phyloP scores from a whole-genome alignment of 2,888 invertebrate species.

The Papilio demoleus region DNA sequence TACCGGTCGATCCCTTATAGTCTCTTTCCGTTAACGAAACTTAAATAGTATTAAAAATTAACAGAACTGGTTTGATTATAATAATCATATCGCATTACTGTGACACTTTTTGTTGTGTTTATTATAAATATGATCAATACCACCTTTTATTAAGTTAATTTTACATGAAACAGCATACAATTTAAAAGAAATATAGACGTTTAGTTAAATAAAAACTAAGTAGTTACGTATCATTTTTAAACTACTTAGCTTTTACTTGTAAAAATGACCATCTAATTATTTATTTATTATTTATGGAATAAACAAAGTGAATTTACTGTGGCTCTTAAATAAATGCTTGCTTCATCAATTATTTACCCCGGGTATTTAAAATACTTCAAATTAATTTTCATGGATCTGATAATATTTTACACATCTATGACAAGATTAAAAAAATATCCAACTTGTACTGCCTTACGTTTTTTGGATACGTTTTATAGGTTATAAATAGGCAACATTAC shows the following conservation, averaged over 20 bases:
- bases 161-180: no score
- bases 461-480: not conserved
- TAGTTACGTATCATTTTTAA: not conserved
- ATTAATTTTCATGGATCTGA: not conserved
- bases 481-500: not conserved
- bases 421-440: no score
- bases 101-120: no score
- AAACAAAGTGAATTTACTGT: not conserved
- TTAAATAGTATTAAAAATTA: not conserved
- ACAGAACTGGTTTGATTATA: no score
- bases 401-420: not conserved
- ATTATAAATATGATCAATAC: no score
- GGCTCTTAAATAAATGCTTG: not conserved
- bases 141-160: no score
- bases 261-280: not conserved
- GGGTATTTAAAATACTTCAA: not conserved
- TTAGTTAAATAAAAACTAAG: no score
- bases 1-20: slow-evolving; percentile 12
- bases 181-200: no score
- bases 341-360: not conserved
- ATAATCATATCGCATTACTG: no score
- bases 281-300: not conserved
- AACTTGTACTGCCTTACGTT: no score
- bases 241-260: not conserved
- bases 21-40: not conserved